Base-by-base conservation (phyloP, 2,113 vertebrate genomes). In the Lepisosteus osseus region DNA sequence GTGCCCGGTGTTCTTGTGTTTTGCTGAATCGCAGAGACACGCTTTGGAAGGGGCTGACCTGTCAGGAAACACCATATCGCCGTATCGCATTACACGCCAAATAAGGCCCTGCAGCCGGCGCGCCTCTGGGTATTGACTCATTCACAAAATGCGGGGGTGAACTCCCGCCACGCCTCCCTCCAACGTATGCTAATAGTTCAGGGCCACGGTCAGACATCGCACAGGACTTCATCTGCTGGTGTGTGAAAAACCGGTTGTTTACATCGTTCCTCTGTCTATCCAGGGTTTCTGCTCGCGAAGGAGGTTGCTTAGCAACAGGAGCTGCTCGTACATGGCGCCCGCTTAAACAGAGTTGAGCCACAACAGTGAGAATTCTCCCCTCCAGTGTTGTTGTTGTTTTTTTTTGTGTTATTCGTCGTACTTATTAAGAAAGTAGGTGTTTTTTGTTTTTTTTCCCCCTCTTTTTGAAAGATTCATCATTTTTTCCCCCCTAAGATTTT, bases 301-400 rank as follows among this genome's bases (percentile, higher is more conserved):
- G 17, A 47, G 42, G 86, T 89, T 86, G 78, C 89, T 54, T 88
- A 86, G 89, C 83, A 88, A 90, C 89, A 83, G 78, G 76, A 83
- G 83, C 69, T 66, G 76, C 77, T 69, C 8, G 7, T 67, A 61
- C 54, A 69, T 41, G 63, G 64, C 29, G 66, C 70, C 61, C 14
- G 70, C 57, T 76, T 66, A 75, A 44, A 56, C 14, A n/a, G 5
- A 59, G n/a, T n/a, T 6, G 11, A 59, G 9, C n/a, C n/a, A n/a
- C 5, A 59, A 4, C 57, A 59, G 57, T 51, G 47, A 29, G 29
- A 29, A 29, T 29, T 51, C 9, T 51, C 67, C 15, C 29, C 2
- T 64, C 69, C 11, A n/a, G 47, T 73, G 67, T 55, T 68, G 57
- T 40, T 1, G 7, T 59, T 59, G n/a, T n/a, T n/a, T n/a, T 59